Conservation (phyloP, 2,797 vertebrate species). For the Helostoma temminkii region DNA sequence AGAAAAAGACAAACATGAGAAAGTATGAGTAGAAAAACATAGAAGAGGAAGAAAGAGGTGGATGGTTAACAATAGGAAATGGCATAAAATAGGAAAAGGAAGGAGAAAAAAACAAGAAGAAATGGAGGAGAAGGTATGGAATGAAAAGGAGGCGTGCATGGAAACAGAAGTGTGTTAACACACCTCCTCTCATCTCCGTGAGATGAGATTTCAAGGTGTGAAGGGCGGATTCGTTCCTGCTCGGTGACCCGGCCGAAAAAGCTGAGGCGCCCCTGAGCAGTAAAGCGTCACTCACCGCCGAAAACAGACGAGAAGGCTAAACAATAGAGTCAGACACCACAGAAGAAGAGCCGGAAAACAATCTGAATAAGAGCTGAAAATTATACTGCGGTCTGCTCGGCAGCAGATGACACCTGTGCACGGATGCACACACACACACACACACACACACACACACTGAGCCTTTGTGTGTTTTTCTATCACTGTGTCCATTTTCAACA, state of each 20-base stretch:
- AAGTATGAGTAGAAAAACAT: neutral
- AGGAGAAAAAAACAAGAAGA: neutral
- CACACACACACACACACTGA: slow-evolving; percentile 7
- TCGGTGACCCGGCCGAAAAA: slow-evolving; percentile 44
- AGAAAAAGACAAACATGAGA: neutral
- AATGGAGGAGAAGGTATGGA: neutral
- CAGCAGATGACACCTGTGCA: slow-evolving; percentile 27
- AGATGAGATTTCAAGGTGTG: slow-evolving; percentile 58
- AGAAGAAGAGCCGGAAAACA: slow-evolving; percentile 55
- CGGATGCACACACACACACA: neutral
- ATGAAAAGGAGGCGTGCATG: neutral
- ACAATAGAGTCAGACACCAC: slow-evolving; percentile 63
- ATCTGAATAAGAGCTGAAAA: slow-evolving; percentile 68
- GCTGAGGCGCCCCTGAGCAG: slow-evolving; percentile 29
- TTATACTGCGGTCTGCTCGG: slow-evolving; percentile 42
- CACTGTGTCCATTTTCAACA: slow-evolving; percentile 46
- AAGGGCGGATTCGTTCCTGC: slow-evolving; percentile 59
- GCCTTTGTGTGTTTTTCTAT: slow-evolving; percentile 16
- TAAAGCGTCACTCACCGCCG: slow-evolving; percentile 35
- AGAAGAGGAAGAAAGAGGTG: neutral
- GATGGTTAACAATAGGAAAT: too few relatives aligned
- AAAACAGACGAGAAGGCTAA: slow-evolving; percentile 47
- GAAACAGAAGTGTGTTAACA: slow-evolving; percentile 41
- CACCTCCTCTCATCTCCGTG: slow-evolving; percentile 31
- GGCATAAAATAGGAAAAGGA: neutral